phyloP scores from a whole-genome alignment of 2,797 vertebrate species.

The Selene dorsalis region DNA sequence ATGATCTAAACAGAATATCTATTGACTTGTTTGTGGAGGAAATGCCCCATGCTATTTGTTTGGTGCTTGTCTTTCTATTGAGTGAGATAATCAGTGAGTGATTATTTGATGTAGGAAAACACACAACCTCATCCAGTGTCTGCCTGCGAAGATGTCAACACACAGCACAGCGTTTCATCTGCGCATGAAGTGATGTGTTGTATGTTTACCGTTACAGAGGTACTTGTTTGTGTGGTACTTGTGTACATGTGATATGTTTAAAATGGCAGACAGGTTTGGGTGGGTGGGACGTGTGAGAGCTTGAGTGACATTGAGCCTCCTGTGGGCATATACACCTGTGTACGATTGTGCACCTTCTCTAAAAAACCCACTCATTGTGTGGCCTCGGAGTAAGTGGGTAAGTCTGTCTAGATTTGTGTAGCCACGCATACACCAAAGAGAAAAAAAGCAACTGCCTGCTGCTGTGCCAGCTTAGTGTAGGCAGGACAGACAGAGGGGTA shows the following conservation, averaged over 20 bases:
- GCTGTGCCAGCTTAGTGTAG: conserved; percentile 55
- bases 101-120: conserved; percentile 52
- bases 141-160: conserved; percentile 37
- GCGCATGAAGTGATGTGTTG: conserved; percentile 26
- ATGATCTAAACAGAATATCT: conserved; percentile 86
- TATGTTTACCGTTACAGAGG: conserved; percentile 32
- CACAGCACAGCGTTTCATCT: conserved; percentile 39
- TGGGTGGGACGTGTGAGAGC: conserved; percentile 5
- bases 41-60: conserved; percentile 71
- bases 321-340: conserved; percentile 27
- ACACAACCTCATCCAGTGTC: conserved; percentile 29
- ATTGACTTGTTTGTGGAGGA: conserved; percentile 85
- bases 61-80: conserved; percentile 44
- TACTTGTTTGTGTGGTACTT: background rate
- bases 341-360: conserved; percentile 7
- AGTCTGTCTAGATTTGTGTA: conserved; percentile 43
- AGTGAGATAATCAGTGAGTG: conserved; percentile 50
- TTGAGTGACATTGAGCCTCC: conserved; percentile 25
- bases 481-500: conserved; percentile 74
- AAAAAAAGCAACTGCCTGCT: conserved; percentile 43
- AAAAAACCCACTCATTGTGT: conserved; percentile 26
- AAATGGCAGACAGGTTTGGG: background rate
- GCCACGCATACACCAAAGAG: conserved; percentile 48
- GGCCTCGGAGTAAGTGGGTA: conserved; percentile 40
- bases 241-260: background rate